Percentiles rank a stretch among this genome's conserved stretches.
Evolutionary conservation across 2,797 vertebrate species (phyloP).

Genomic region (Lithobates pipiens): DNA sequence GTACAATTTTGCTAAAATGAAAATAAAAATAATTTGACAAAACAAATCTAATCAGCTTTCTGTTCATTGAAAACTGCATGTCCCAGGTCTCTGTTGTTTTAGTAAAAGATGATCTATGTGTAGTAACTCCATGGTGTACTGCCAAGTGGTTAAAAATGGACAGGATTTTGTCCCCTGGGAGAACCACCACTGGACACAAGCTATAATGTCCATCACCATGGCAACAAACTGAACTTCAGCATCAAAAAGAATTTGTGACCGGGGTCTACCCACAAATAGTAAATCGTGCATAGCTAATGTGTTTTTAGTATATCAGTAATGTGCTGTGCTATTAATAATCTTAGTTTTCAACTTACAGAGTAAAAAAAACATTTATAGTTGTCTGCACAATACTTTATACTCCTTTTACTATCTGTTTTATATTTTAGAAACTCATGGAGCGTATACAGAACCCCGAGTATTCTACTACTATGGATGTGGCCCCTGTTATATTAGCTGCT

Average conservation of each 20-base stretch:
- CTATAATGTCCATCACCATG: neutral
- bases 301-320: neutral
- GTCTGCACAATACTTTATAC: neutral
- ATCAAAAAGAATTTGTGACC: neutral
- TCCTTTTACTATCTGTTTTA: neutral
- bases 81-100: neutral
- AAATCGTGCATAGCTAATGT: neutral
- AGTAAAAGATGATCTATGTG: neutral
- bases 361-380: neutral
- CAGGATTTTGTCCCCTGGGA: neutral
- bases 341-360: neutral
- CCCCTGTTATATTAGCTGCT: constrained; percentile 96
- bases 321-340: neutral
- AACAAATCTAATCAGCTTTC: too few relatives aligned
- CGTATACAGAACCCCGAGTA: constrained; percentile 98
- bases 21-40: too few relatives aligned
- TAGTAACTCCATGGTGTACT: neutral
- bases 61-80: too few relatives aligned
- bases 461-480: constrained; percentile 98
- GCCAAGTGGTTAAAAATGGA: neutral
- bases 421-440: constrained; percentile 95
- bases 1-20: too few relatives aligned
- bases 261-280: neutral
- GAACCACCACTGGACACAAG: neutral
- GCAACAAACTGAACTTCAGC: neutral